Percentiles rank a stretch among this genome's conserved stretches.
Conservation (phyloP, 2,797 vertebrate genomes). For the Tolypeutes matacus region DNA sequence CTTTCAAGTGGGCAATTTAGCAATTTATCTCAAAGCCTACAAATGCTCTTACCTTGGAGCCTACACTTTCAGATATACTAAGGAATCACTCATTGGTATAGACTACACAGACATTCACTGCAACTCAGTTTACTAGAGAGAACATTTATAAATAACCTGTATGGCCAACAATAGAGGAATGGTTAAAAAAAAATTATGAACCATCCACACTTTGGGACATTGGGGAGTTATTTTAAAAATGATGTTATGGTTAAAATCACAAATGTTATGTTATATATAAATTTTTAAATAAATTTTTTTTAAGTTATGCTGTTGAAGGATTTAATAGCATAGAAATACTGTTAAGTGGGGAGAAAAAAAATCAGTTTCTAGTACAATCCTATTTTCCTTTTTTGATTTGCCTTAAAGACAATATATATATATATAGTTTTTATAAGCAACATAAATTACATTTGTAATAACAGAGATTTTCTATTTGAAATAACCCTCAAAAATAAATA, state of each 20-base stretch:
- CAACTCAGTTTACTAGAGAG: background rate
- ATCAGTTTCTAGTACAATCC: background rate
- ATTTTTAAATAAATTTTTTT: no score
- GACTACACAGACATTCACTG: background rate
- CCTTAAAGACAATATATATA: background rate
- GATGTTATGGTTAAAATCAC: no score
- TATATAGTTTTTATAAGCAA: no score
- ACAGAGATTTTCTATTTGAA: background rate
- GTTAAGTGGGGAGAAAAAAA: background rate
- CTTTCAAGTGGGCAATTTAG: conserved; percentile 25
- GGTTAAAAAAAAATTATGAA: background rate
- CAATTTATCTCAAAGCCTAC: background rate
- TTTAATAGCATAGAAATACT: background rate
- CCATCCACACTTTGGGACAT: background rate
- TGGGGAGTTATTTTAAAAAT: background rate
- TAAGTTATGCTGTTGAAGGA: background rate
- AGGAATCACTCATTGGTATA: background rate
- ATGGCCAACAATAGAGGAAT: background rate
- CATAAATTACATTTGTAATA: no score
- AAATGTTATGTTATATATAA: no score
- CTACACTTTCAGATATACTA: background rate
- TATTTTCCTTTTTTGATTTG: background rate
- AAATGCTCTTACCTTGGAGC: background rate
- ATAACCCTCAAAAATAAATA: background rate
- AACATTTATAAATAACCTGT: conserved; percentile 9